Base-by-base conservation (phyloP, 1,140 invertebrate genomes). In the Cataglyphis hispanica region DNA sequence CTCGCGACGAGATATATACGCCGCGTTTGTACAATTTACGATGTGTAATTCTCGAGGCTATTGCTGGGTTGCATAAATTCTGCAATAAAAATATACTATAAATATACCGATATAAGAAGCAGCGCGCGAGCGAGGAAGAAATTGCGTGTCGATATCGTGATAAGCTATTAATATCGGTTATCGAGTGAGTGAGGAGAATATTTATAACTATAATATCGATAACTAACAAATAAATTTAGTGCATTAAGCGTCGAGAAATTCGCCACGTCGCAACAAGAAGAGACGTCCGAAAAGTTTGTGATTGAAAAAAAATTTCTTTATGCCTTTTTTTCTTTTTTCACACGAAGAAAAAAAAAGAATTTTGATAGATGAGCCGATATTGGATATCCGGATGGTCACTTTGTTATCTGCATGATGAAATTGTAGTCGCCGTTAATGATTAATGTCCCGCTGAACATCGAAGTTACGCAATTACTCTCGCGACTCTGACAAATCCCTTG, bases 61-160 rank as follows among this genome's bases (percentile, higher is more conserved):
- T 74, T 72, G 67, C 53, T n/a, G 25, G 27, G 5, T 40, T 69
- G 78, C 56, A 56, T 60, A 83, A 74, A 53, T 87, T 87, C 37
- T 77, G 86, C 78, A 46, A 75, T 76, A 80, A 80, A 89, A 84
- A 90, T 89, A 90, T 89, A 85, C 78, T 77, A 69, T 87, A 86
- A 86, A 78, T 75, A 80, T 34, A 84, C 50, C 53, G 27, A 13
- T 40, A 37, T 69, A 69, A 58, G 74, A 31, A 77, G 34, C 63
- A 31, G 37, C 27, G 63, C 19, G 31, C 13, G 16, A 43, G 31
- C 64, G 34, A 58, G 16, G 34, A 25, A 50, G 16, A 87, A 77
- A 78, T 78, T 70, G 34, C 72, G 27, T 66, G 66, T 87, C 56
- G 85, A 22, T 31, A 53, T 70, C 66, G 13, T 3, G 66, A 72